Evolutionary conservation across 2,797 vertebrate species (phyloP), one percentile per base, ranked within the genome.

Genomic region (Xyrichtys novacula): DNA sequence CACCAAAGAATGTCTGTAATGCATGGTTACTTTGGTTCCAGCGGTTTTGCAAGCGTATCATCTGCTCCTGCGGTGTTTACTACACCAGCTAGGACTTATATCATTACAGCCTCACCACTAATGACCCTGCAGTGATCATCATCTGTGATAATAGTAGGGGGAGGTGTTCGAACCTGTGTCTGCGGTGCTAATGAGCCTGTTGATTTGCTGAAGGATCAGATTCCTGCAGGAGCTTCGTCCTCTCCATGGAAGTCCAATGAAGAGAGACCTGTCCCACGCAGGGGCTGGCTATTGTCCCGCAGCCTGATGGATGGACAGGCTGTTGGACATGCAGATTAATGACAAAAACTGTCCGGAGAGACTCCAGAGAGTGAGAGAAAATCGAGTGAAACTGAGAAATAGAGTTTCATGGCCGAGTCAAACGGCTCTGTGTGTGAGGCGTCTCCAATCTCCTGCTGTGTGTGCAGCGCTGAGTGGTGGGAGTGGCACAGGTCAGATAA

Each of bases 171-270:
- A 62, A 80, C 73, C 26, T 42, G 58, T 2, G 44, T 58, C 29
- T 71, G 11, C 23, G 46, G 17, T 14, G 19, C 49, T 60, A 44
- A 77, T 43, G 65, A 62, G 71, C 36, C 3, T 10, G 57, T 57
- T 49, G 68, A 74, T 78, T 54, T 55, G 65, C 34, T 55, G 3
- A 7, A 23, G 72, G 60, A 78, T 82, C 74, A 58, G 81, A 90
- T 88, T 90, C 88, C 81, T 80, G 68, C 49, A 1, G 2, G 38
- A 60, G 71, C 48, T 11, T 34, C 14, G 80, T 83, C 78, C 56
- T 89, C 85, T 76, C 85, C 85, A 86, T 85, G 85, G 81, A 73
- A 53, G 66, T 85, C 38, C 16, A 12, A 69, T 74, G 80, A 74
- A 54, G 60, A 70, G 68, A 31, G 73, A 62, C 36, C 78, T 81